Conservation (phyloP, 2,888 invertebrate genomes). For the Eristalis intricaria region DNA sequence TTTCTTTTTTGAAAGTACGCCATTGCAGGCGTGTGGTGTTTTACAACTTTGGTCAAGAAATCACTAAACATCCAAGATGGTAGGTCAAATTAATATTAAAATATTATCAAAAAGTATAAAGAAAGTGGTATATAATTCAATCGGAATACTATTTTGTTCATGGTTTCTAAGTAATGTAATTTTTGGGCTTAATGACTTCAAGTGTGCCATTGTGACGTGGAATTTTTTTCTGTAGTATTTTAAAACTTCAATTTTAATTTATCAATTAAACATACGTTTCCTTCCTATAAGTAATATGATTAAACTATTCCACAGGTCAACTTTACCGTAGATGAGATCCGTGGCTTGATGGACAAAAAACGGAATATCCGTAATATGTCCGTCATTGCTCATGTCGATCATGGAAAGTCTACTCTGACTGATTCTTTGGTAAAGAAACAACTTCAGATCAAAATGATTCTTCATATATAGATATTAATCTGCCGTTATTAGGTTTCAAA, state of each 20-base stretch:
- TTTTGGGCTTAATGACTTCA: not conserved
- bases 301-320: constrained; percentile 90
- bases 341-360: constrained; percentile 99
- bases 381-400: constrained; percentile 99
- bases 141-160: constrained; percentile 27
- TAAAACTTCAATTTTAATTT: not conserved
- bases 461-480: constrained; percentile 68
- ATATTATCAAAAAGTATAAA: constrained; percentile 50
- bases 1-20: constrained; percentile 92
- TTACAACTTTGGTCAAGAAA: constrained; percentile 86
- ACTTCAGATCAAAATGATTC: not conserved
- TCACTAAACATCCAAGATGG: constrained; percentile 86
- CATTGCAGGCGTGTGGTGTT: constrained; percentile 93
- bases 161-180: not conserved
- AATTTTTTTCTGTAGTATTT: constrained; percentile 4
- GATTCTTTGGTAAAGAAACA: constrained; percentile 92
- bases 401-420: constrained; percentile 99
- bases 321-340: constrained; percentile 99
- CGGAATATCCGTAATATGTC: constrained; percentile 99
- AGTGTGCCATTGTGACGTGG: constrained; percentile 65
- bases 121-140: not conserved
- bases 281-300: not conserved
- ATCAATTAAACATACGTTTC: not conserved
- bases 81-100: constrained; percentile 78
- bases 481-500: constrained; percentile 85